Conservation (phyloP, 1,140 invertebrate genomes). For the Mercenaria mercenaria region DNA sequence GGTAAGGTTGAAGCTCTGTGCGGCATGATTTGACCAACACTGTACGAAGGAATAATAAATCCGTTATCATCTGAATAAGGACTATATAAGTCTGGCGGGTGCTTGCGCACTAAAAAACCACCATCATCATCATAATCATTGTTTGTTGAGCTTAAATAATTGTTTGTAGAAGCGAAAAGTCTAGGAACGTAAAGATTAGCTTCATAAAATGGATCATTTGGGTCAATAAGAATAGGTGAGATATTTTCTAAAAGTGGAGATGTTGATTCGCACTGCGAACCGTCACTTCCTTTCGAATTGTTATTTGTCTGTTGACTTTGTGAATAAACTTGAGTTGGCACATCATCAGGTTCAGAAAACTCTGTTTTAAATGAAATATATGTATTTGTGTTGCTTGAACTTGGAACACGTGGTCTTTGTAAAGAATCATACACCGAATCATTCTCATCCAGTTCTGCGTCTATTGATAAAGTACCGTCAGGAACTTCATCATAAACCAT, state of each 20-base stretch:
- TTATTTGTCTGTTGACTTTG: conserved; percentile 36
- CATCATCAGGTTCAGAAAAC: conserved; percentile 73
- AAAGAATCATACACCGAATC: conserved; percentile 62
- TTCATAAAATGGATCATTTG: conserved; percentile 58
- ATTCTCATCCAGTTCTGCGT: conserved; percentile 36
- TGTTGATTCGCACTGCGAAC: conserved; percentile 77
- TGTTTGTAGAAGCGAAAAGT: conserved; percentile 40
- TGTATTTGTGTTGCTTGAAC: conserved; percentile 71
- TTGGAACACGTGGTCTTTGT: conserved; percentile 47
- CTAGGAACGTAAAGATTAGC: conserved; percentile 51
- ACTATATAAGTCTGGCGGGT: conserved; percentile 22
- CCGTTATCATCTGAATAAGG: conserved; percentile 41
- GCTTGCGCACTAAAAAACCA: conserved; percentile 5
- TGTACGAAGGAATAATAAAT: conserved; percentile 31
- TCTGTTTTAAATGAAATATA: conserved; percentile 79
- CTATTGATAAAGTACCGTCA: conserved; percentile 13
- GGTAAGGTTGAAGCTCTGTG: conserved; percentile 39
- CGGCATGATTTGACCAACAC: conserved; percentile 34
- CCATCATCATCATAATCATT: conserved; percentile 22
- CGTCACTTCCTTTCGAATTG: conserved; percentile 65
- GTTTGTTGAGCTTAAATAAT: conserved; percentile 51
- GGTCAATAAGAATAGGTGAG: conserved; percentile 61
- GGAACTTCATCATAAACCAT: conserved; percentile 49
- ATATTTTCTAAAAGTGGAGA: conserved; percentile 75
- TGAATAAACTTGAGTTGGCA: conserved; percentile 50